phyloP scores from a whole-genome alignment of 1,140 invertebrate species.

The Drosophila biarmipes region DNA sequence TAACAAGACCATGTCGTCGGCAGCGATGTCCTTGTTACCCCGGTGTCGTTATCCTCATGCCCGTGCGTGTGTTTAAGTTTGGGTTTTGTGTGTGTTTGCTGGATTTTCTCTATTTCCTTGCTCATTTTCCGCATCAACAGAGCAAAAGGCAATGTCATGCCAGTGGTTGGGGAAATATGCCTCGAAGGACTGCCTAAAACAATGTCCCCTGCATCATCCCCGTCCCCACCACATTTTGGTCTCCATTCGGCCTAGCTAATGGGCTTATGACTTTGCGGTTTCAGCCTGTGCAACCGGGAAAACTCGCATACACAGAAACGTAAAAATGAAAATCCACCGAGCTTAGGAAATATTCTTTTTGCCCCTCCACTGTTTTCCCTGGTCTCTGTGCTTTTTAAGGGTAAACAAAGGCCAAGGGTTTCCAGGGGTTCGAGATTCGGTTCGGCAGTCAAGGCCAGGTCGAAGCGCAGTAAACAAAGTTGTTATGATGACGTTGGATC shows the following conservation, averaged over 20 bases:
- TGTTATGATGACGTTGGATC: constrained; percentile 72
- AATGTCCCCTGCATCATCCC: constrained; percentile 34
- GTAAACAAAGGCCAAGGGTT: constrained; percentile 67
- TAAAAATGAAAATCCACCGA: constrained; percentile 34
- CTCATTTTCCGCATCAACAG: constrained; percentile 79
- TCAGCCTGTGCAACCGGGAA: constrained; percentile 40
- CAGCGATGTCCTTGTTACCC: constrained; percentile 55
- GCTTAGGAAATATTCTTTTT: constrained; percentile 48
- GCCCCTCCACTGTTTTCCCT: constrained; percentile 23
- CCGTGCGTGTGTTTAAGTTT: constrained; percentile 12
- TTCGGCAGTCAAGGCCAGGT: constrained; percentile 60
- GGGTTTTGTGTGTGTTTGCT: constrained; percentile 23
- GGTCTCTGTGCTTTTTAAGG: constrained; percentile 12
- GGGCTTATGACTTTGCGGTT: constrained; percentile 81
- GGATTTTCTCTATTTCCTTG: constrained; percentile 65
- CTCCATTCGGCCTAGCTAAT: constrained; percentile 47
- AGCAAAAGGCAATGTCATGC: constrained; percentile 69
- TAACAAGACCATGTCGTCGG: constrained; percentile 74
- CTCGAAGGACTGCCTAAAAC: constrained; percentile 55
- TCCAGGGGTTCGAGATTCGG: constrained; percentile 27
- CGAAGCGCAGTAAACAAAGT: constrained; percentile 65
- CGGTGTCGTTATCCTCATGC: constrained; percentile 44
- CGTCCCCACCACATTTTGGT: background rate
- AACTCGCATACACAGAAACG: constrained; percentile 15
- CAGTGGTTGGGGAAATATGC: constrained; percentile 15